phyloP scores from a whole-genome alignment of 2,113 vertebrate species.

The Sinocyclocheilus maitianheensis region DNA sequence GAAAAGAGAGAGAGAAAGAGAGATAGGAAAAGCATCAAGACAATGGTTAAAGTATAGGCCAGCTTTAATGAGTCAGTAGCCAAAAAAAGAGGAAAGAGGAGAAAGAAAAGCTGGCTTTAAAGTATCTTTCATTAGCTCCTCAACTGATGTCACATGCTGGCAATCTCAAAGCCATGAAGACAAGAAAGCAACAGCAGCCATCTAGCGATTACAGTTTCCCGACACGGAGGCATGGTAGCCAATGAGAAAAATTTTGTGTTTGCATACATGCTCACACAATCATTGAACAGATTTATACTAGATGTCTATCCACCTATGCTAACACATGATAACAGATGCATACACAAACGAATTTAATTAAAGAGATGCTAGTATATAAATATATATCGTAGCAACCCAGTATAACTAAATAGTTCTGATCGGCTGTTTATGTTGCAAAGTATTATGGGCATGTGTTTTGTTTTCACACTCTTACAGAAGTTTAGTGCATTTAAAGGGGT shows the following conservation, averaged over 20 bases:
- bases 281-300: background rate
- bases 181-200: constrained; percentile 18
- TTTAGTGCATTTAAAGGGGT: too few relatives aligned
- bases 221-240: background rate
- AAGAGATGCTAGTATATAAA: background rate
- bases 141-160: constrained; percentile 6
- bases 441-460: background rate
- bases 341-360: background rate
- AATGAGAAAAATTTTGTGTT: background rate
- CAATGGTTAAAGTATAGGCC: constrained; percentile 38
- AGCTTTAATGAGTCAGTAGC: constrained; percentile 42
- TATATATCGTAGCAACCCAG: background rate
- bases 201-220: background rate
- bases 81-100: constrained; percentile 21
- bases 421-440: background rate
- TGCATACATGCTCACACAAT: background rate
- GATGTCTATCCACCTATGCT: background rate
- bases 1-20: background rate
- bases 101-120: constrained; percentile 35
- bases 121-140: constrained; percentile 36
- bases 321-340: background rate
- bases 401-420: background rate
- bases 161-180: constrained; percentile 29
- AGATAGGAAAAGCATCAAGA: constrained; percentile 17
- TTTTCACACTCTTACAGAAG: too few relatives aligned